phyloP scores from a whole-genome alignment of 2,888 invertebrate species.

The Rutpela maculata region DNA sequence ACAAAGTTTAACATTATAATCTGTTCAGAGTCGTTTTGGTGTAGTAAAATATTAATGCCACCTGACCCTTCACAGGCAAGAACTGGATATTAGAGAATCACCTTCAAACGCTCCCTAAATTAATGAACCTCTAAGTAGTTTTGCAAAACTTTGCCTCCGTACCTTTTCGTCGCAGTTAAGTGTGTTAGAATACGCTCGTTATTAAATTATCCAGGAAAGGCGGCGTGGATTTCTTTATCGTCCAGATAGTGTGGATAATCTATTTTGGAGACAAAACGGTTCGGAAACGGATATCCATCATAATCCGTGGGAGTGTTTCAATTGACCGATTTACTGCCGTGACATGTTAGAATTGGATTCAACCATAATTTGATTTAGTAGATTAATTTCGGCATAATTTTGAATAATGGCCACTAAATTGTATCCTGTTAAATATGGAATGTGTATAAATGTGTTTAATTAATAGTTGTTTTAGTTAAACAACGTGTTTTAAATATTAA shows the following conservation, averaged over 20 bases:
- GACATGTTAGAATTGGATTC: conserved; percentile 66
- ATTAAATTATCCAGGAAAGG: neutral
- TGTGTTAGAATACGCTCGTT: neutral
- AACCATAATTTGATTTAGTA: conserved; percentile 68
- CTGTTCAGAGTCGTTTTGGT: conserved; percentile 21
- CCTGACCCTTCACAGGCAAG: conserved; percentile 11
- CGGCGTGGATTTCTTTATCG: conserved; percentile 44
- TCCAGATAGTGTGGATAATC: conserved; percentile 46
- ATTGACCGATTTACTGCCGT: conserved; percentile 65
- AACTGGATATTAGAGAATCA: conserved; percentile 15
- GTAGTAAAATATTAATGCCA: conserved; percentile 18
- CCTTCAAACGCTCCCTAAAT: conserved; percentile 10
- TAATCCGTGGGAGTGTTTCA: conserved; percentile 64
- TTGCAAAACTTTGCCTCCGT: neutral
- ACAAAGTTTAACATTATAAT: conserved; percentile 26
- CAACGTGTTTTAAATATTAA: conserved; percentile 19
- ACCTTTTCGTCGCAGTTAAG: conserved; percentile 14
- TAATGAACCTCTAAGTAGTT: conserved; percentile 16
- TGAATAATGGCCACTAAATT: conserved; percentile 65
- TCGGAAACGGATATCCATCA: conserved; percentile 61
- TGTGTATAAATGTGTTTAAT: conserved; percentile 45
- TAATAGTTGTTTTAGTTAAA: conserved; percentile 24
- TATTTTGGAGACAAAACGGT: conserved; percentile 52
- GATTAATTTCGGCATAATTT: conserved; percentile 69
- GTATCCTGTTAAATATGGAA: conserved; percentile 41